Conservation (phyloP, 2,888 invertebrate species). For the Micropterix aruncella region DNA sequence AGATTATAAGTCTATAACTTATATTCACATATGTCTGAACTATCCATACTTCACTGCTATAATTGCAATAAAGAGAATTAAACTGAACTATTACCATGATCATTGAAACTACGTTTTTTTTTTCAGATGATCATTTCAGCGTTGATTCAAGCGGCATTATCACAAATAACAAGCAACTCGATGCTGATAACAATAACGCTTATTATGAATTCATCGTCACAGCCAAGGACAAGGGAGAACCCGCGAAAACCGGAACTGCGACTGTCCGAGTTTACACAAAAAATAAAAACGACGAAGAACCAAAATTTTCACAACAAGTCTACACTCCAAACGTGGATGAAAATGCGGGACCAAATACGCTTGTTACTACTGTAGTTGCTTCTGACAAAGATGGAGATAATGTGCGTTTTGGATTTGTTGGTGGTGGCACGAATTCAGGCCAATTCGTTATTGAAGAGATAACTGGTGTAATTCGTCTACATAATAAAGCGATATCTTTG, state of each 20-base stretch:
- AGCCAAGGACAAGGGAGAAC: constrained; percentile 90
- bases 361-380: constrained; percentile 93
- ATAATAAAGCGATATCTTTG: constrained; percentile 72
- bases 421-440: constrained; percentile 78
- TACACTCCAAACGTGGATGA: constrained; percentile 95
- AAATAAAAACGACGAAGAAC: constrained; percentile 95
- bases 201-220: constrained; percentile 92
- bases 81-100: too few relatives aligned
- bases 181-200: constrained; percentile 93
- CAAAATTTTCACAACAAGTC: constrained; percentile 92
- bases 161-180: constrained; percentile 82
- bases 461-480: constrained; percentile 84
- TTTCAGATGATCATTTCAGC: constrained; percentile 82
- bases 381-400: constrained; percentile 97
- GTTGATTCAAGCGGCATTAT: constrained; percentile 89
- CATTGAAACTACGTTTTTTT: constrained; percentile 1
- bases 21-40: too few relatives aligned
- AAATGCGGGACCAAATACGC: constrained; percentile 87
- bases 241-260: constrained; percentile 82
- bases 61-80: too few relatives aligned
- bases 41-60: too few relatives aligned
- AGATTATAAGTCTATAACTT: too few relatives aligned
- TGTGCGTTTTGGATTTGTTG: constrained; percentile 83
- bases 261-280: constrained; percentile 94
- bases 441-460: constrained; percentile 93